Conservation (phyloP, 1,140 invertebrate genomes). For the Drosophila bocqueti region DNA sequence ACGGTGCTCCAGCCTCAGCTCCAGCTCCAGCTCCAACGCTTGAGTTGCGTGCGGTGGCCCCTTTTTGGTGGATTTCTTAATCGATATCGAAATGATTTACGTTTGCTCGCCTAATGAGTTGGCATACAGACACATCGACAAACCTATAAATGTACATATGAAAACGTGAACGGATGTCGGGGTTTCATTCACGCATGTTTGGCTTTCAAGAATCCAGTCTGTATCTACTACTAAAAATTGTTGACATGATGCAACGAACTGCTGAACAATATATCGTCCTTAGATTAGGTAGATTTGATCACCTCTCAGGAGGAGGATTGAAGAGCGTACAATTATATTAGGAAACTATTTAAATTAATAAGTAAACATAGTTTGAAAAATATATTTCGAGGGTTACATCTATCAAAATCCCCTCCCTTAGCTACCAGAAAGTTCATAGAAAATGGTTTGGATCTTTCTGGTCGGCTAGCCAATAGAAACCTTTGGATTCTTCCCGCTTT, state of each 20-base stretch:
- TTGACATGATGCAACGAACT: conserved; percentile 60
- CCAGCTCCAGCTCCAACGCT: conserved; percentile 44
- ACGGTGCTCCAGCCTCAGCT: conserved; percentile 23
- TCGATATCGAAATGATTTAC: conserved; percentile 82
- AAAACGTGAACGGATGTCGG: conserved; percentile 1
- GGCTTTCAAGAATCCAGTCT: conserved; percentile 40
- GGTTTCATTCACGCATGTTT: conserved; percentile 68
- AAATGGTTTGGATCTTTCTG: conserved; percentile 20
- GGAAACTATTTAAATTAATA: background rate
- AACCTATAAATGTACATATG: background rate
- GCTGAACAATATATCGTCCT: conserved; percentile 12
- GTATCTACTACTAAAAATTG: conserved; percentile 56
- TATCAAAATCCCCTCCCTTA: conserved; percentile 17
- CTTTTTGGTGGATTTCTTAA: conserved; percentile 76
- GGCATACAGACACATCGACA: conserved; percentile 53
- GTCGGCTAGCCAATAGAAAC: background rate
- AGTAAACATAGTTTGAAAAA: too few relatives aligned
- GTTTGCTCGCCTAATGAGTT: conserved; percentile 77
- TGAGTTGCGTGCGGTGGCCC: conserved; percentile 70
- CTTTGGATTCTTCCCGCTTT: background rate
- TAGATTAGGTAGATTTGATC: too few relatives aligned
- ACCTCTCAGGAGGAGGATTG: background rate
- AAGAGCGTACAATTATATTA: too few relatives aligned
- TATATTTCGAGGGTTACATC: conserved; percentile 28
- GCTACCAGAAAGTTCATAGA: background rate